phyloP scores from a whole-genome alignment of 2,888 invertebrate species.

The Torymus texanus region DNA sequence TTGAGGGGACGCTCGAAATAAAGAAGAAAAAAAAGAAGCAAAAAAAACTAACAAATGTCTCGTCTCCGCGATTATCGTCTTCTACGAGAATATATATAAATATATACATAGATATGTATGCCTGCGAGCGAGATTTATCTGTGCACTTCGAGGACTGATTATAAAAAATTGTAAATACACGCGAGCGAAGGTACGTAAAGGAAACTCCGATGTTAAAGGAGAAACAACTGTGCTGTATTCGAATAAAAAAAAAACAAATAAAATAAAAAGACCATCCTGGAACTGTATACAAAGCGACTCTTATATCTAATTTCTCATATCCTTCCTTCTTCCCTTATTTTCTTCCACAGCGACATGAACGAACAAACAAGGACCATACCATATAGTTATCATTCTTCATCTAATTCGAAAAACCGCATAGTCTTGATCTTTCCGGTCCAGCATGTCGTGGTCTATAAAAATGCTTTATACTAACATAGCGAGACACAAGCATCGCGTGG shows the following conservation, averaged over 20 bases:
- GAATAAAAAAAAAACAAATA: slow-evolving; percentile 5
- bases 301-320: slow-evolving; percentile 14
- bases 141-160: slow-evolving; percentile 60
- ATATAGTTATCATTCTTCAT: slow-evolving; percentile 6
- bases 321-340: not conserved
- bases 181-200: slow-evolving; percentile 30
- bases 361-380: slow-evolving; percentile 8
- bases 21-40: no score
- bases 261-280: slow-evolving; percentile 69
- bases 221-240: slow-evolving; percentile 64
- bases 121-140: slow-evolving; percentile 47
- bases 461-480: slow-evolving; percentile 55
- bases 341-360: not conserved
- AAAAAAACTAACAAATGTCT: no score
- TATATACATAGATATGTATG: no score
- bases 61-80: no score
- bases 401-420: slow-evolving; percentile 38
- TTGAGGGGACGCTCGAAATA: no score
- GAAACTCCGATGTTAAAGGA: slow-evolving; percentile 18
- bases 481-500: slow-evolving; percentile 8
- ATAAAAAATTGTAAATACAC: slow-evolving; percentile 57
- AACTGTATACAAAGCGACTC: slow-evolving; percentile 59
- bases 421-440: not conserved
- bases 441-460: slow-evolving; percentile 35
- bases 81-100: no score